Percentiles rank a stretch among this genome's conserved stretches.
phyloP scores from a whole-genome alignment of 1,140 invertebrate genomes.

The Scaptomyza graminum region DNA sequence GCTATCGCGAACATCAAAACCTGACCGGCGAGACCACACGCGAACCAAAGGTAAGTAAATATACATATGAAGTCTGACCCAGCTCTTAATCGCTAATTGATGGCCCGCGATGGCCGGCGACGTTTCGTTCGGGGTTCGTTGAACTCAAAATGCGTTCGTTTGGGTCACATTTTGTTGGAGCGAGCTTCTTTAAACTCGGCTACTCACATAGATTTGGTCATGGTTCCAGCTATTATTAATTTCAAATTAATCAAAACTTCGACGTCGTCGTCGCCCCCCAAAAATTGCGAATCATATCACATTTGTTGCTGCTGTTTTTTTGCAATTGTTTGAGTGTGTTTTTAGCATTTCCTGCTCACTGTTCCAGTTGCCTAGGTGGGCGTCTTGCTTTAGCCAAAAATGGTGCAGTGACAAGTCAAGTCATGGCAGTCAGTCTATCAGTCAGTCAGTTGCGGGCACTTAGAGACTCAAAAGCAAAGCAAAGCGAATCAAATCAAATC shows the following conservation, averaged over 20 bases:
- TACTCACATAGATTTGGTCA: constrained; percentile 52
- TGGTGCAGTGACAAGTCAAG: constrained; percentile 54
- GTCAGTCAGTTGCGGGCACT: constrained; percentile 21
- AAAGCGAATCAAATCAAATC: constrained; percentile 55
- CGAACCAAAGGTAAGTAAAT: constrained; percentile 79
- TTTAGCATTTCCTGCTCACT: constrained; percentile 62
- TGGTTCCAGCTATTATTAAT: constrained; percentile 70
- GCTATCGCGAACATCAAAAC: constrained; percentile 75
- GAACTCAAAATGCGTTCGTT: constrained; percentile 29
- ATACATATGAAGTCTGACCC: background rate
- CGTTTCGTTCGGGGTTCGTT: constrained; percentile 37
- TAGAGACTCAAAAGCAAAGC: constrained; percentile 21
- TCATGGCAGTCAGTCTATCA: constrained; percentile 50
- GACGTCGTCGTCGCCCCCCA: constrained; percentile 15
- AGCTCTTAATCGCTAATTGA: constrained; percentile 67
- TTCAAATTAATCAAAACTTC: constrained; percentile 73
- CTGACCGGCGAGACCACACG: constrained; percentile 63
- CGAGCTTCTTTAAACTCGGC: constrained; percentile 10
- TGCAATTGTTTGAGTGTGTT: background rate
- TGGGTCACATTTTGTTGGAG: constrained; percentile 19
- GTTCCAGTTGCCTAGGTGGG: constrained; percentile 41
- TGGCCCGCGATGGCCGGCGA: constrained; percentile 20
- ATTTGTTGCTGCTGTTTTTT: constrained; percentile 5
- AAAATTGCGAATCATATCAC: constrained; percentile 19
- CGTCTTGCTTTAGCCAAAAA: constrained; percentile 56